Percentiles rank a stretch among this genome's conserved stretches.
These are phyloP conservation scores for Anniella stebbinsi DNA, from an alignment of 2,797 vertebrate genomes.

Conservation along the genomic window DNA sequence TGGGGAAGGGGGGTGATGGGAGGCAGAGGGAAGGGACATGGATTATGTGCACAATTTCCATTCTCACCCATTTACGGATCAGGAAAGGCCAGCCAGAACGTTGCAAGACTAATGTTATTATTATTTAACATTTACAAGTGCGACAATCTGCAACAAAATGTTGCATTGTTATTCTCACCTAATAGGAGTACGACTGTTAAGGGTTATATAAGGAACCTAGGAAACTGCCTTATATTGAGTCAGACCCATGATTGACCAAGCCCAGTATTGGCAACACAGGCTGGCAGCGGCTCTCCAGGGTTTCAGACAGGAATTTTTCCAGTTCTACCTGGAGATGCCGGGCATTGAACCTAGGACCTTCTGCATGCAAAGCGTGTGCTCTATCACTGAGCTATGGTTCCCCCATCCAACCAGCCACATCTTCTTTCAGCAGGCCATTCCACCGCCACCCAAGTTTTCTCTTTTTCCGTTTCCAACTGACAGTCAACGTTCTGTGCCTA, in stretches of 20 bases:
- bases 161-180: background rate
- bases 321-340: too few relatives aligned
- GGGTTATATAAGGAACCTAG: background rate
- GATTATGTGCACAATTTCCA: background rate
- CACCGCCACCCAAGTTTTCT: background rate
- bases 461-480: background rate
- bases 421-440: background rate
- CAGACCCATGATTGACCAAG: too few relatives aligned
- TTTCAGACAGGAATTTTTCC: too few relatives aligned
- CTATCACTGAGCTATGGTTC: too few relatives aligned
- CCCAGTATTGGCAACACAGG: too few relatives aligned
- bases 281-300: too few relatives aligned
- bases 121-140: constrained; percentile 2
- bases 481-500: background rate
- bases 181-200: background rate
- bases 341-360: too few relatives aligned
- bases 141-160: background rate
- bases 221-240: too few relatives aligned
- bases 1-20: background rate
- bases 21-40: background rate
- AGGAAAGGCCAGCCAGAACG: fast-evolving
- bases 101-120: background rate
- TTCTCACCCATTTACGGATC: background rate
- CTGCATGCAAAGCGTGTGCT: too few relatives aligned
- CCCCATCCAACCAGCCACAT: background rate